Conservation (phyloP, 2,113 vertebrate genomes). For the Trogon melanurus region DNA sequence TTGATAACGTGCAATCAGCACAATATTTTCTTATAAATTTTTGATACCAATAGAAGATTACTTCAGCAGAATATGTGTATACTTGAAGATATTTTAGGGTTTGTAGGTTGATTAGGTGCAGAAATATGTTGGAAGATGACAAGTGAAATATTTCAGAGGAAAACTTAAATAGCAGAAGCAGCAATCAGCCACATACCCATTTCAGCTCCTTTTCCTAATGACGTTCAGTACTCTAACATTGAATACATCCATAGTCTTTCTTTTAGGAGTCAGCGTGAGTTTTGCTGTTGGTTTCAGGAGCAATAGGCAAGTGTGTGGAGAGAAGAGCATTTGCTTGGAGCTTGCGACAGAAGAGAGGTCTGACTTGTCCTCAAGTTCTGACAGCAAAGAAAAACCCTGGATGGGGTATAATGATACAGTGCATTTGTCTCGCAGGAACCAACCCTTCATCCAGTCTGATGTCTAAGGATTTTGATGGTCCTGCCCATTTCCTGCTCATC, state of each 20-base stretch:
- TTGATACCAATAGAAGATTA: not conserved
- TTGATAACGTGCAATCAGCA: not conserved
- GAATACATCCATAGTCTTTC: not conserved
- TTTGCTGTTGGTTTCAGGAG: not conserved
- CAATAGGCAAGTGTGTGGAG: not conserved
- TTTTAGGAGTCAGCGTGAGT: not conserved
- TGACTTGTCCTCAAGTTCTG: not conserved
- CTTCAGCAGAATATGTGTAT: not conserved
- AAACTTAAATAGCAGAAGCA: not conserved
- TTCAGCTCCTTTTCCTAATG: not conserved
- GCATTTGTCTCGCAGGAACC: not conserved
- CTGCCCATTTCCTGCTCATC: not conserved
- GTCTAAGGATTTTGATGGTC: not conserved
- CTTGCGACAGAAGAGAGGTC: not conserved
- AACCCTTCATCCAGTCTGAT: not conserved
- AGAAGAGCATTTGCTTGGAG: not conserved
- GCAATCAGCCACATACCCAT: not conserved
- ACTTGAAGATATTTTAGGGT: not conserved
- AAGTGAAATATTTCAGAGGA: not conserved
- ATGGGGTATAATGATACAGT: not conserved
- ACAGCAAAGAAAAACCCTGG: not conserved
- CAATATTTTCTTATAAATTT: not conserved
- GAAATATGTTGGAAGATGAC: not conserved
- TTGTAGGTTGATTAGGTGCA: not conserved
- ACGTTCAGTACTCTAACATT: not conserved